Evolutionary conservation across 2,797 vertebrate species (phyloP).

Genomic region (Distichodus sexfasciatus): DNA sequence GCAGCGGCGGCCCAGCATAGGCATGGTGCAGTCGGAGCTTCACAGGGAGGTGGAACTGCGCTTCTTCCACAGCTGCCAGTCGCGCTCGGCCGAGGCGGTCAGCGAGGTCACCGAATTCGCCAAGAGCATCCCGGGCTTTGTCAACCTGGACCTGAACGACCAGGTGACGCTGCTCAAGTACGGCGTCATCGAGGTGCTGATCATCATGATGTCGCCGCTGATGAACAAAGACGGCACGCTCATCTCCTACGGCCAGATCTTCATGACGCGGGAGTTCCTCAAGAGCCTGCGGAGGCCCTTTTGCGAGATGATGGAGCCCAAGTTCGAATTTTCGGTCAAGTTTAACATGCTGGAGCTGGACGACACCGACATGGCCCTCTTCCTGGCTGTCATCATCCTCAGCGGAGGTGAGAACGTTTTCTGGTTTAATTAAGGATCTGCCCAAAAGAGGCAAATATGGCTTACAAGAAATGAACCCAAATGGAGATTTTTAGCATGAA

Average conservation of each 20-base stretch:
- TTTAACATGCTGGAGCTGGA: conserved; percentile 97
- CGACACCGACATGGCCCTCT: conserved; percentile 96
- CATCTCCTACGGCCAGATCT: conserved; percentile 93
- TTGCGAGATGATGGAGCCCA: conserved; percentile 96
- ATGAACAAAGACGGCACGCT: conserved; percentile 99
- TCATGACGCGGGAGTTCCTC: conserved; percentile 98
- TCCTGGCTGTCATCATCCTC: conserved; percentile 97
- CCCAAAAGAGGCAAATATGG: too few species aligned
- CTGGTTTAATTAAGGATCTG: too few species aligned
- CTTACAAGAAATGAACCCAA: too few species aligned
- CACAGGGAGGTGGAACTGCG: conserved; percentile 87
- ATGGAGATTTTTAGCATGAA: too few species aligned
- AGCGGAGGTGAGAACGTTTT: conserved; percentile 99
- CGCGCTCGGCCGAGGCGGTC: conserved; percentile 91
- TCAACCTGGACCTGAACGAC: conserved; percentile 92
- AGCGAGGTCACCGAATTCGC: conserved; percentile 98
- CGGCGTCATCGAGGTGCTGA: conserved; percentile 94
- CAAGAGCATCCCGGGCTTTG: conserved; percentile 96
- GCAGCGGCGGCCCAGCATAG: conserved; percentile 59
- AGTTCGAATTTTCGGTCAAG: conserved; percentile 97
- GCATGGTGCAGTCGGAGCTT: conserved; percentile 63
- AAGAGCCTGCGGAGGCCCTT: conserved; percentile 97
- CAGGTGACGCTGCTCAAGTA: conserved; percentile 96
- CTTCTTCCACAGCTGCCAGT: conserved; percentile 94
- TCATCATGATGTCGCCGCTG: conserved; percentile 93